Evolutionary conservation across 1,140 invertebrate species (phyloP), one percentile per base, ranked within the genome.

Genomic region (Drosophila baimaii): DNA sequence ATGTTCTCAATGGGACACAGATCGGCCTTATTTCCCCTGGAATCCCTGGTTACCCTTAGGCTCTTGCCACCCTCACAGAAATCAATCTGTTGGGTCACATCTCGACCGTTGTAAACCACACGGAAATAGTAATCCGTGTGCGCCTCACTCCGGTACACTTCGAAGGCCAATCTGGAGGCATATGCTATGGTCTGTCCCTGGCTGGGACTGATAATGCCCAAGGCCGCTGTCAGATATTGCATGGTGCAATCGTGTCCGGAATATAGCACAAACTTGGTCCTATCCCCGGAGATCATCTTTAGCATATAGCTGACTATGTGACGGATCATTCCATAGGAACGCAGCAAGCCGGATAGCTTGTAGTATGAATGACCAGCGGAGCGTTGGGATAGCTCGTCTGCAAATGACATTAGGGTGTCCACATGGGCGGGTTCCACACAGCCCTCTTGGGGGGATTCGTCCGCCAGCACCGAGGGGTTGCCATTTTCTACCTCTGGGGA

Each of bases 171-270:
- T 59, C 97, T 93, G 0, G 97, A 96, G 2, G 97, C 97, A 92
- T 97, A 98, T 33, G 95, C 94, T 76, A 94, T 93, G 35, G 93
- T 93, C 64, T 93, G 92, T 17, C 93, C 93, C 4, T 88, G 65
- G 0, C 41, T 57, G 13, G 91, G 31, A 35, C 19, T 93, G 15
- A 91, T 91, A 31, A 96, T 93, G 1, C 97, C 97, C 21, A 99
- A 88, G 1, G 97, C 96, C 6, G 95, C 94, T 3, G 96, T 94
- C 4, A 99, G 92, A 77, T 97, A 96, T 77, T 97, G 96, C 21
- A 98, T 78, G 0, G 97, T 98, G 79, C 96, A 96, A 91, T 98
- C 97, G 86, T 99, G 98, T 0, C 97, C 97, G 0, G 97, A 98
- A 90, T 98, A 99, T 0, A 98, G 73, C 8, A 97, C 95, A 61